Evolutionary conservation across 2,113 vertebrate genomes (phyloP), one percentile per base, ranked within the genome.

Genomic region (cat (Felis catus)): DNA sequence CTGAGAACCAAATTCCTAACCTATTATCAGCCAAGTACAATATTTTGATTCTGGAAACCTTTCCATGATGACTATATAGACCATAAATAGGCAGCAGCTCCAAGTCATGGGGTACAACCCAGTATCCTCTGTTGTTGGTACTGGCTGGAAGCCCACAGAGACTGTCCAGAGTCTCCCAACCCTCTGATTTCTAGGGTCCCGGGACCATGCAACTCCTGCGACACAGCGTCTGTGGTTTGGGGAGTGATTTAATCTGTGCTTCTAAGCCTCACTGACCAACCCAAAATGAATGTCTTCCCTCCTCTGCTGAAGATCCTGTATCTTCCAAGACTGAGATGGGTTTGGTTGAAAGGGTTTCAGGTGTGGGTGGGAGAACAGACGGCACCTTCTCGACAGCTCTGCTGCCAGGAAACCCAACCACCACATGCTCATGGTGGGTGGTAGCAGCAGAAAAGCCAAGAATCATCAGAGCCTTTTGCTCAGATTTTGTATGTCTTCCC

Each of bases 341-440:
- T 41, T 74, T 73, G 93, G 92, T 82, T 90, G 81, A 94, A 94
- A 95, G 93, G 92, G n/a, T 93, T 96, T 95, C 31, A 89, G 79
- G 63, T 85, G 98, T 97, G 96, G 97, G 95, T 18, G 31, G 91
- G 53, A 81, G 89, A 98, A 98, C 96, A 98, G 94, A 82, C 81
- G 27, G 89, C 96, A 61, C 94, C 89, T 83, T 93, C 97, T 84
- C 92, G 79, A 4, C 39, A 25, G 76, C 78, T 89, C 14, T 1
- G 81, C 97, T 98, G 95, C 97, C 90, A 76, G 94, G 92, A 91
- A 97, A 84, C 94, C 94, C 14, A 92, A 68, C 61, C 1, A 1
- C 18, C 89, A 65, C 95, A 66, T 2, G 33, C 41, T 25, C 21
- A 1, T 19, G 87, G 94, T 96, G 97, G 95, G 95, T 16, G 98